Percentiles rank a stretch among this genome's conserved stretches.
Evolutionary conservation across 2,797 vertebrate species (phyloP).

Genomic region (Merluccius polli): DNA sequence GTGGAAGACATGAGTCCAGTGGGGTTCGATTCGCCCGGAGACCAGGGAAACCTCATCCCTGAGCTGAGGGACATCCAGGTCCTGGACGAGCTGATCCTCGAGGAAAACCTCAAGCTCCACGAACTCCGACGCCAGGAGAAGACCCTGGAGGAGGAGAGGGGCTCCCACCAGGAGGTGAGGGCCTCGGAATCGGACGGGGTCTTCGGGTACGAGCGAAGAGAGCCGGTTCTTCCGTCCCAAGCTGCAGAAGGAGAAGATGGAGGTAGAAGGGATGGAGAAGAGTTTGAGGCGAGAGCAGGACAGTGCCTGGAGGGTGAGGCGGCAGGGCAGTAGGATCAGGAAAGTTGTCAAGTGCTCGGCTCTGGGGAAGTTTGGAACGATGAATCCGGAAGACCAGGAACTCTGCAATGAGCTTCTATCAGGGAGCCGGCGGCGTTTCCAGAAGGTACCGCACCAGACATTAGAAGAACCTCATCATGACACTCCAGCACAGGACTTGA

Average conservation of each 20-base stretch:
- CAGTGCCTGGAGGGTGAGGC: conserved; percentile 23
- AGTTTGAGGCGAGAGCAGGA: conserved; percentile 43
- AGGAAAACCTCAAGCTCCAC: conserved; percentile 65
- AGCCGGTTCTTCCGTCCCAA: conserved; percentile 41
- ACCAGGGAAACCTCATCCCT: conserved; percentile 37
- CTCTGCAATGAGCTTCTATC: conserved; percentile 35
- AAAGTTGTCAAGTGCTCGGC: conserved; percentile 53
- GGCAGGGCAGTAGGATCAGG: not conserved
- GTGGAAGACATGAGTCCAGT: not conserved
- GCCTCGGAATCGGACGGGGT: not conserved
- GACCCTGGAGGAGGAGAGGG: not conserved
- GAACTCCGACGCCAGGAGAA: conserved; percentile 32
- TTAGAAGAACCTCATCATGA: not conserved
- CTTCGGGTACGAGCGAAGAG: conserved; percentile 17
- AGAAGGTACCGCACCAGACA: not conserved
- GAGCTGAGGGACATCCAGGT: conserved; percentile 56
- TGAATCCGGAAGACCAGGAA: conserved; percentile 14
- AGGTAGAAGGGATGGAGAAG: conserved; percentile 61
- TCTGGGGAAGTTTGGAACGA: conserved; percentile 34
- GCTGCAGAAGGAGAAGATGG: conserved; percentile 60
- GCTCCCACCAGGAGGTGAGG: not conserved
- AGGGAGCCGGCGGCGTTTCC: conserved; percentile 7
- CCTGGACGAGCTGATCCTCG: conserved; percentile 64
- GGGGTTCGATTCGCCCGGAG: not conserved
- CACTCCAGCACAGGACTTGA: not conserved